phyloP scores from a whole-genome alignment of 2,113 vertebrate species.

The Labrus mixtus region DNA sequence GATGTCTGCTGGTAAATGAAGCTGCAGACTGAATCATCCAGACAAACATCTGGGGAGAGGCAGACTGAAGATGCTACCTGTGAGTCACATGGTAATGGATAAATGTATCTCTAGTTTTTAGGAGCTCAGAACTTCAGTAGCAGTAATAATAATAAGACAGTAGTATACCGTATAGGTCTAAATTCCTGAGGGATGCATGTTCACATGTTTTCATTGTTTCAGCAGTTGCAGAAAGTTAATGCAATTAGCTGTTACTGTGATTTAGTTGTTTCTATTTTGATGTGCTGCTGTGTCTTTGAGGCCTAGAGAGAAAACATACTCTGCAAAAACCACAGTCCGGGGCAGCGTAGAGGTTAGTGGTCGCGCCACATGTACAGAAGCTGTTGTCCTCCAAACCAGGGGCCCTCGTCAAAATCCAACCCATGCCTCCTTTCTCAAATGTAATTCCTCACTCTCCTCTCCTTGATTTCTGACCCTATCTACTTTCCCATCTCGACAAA shows the following conservation, averaged over 20 bases:
- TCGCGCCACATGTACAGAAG: too few species aligned
- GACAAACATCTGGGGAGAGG: slow-evolving; percentile 44
- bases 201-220: not conserved
- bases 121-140: not conserved
- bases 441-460: too few species aligned
- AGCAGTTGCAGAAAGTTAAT: not conserved
- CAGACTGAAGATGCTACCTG: slow-evolving; percentile 29
- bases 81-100: slow-evolving; percentile 28
- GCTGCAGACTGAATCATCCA: slow-evolving; percentile 48
- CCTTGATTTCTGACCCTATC: too few species aligned
- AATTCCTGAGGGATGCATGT: not conserved
- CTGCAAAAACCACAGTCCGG: too few species aligned
- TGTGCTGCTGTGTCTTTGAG: not conserved
- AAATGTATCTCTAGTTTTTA: not conserved
- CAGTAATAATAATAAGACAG: not conserved
- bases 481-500: too few species aligned
- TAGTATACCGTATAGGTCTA: not conserved
- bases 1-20: slow-evolving; percentile 45
- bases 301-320: too few species aligned
- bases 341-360: too few species aligned
- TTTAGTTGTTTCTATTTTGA: not conserved
- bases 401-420: too few species aligned
- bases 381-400: too few species aligned
- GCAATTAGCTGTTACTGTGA: too few species aligned
- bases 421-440: too few species aligned